phyloP scores from a whole-genome alignment of 2,797 vertebrate species.

The Passerculus sandwichensis region DNA sequence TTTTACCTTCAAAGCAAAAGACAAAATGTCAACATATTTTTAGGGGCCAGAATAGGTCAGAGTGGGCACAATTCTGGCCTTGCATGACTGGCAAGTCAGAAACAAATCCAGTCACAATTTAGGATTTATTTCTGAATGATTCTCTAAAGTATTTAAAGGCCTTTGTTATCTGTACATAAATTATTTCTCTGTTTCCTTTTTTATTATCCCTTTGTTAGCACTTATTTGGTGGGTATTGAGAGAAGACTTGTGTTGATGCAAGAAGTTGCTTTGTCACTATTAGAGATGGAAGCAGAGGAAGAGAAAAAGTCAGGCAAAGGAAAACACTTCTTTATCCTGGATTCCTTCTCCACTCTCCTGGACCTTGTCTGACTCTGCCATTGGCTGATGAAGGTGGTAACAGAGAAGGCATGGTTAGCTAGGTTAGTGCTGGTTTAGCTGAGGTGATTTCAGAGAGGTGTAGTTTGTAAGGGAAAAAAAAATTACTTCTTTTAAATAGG shows the following conservation, averaged over 20 bases:
- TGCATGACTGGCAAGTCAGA: neutral
- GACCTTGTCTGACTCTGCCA: constrained; percentile 77
- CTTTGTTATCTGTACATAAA: neutral
- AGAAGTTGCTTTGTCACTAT: constrained; percentile 43
- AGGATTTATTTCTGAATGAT: neutral
- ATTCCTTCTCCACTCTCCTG: constrained; percentile 77
- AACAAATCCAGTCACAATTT: neutral
- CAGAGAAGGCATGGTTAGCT: constrained; percentile 72
- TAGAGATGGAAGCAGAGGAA: constrained; percentile 51
- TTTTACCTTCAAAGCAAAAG: neutral
- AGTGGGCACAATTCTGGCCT: neutral
- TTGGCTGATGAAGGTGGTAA: constrained; percentile 70
- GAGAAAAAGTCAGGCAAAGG: constrained; percentile 62
- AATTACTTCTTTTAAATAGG: neutral
- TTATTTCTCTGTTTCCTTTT: neutral
- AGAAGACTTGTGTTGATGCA: constrained; percentile 74
- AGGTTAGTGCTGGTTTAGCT: constrained; percentile 53
- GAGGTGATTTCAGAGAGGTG: neutral
- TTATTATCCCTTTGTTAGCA: constrained; percentile 11
- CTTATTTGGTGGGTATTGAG: constrained; percentile 79
- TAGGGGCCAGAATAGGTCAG: neutral
- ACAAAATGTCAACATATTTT: neutral
- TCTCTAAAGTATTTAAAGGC: neutral
- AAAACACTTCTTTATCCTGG: constrained; percentile 65
- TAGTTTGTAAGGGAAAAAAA: neutral